These are phyloP conservation scores for Xanthostigma xanthostigma DNA, from an alignment of 2,888 invertebrate genomes.

Conservation along the genomic window DNA sequence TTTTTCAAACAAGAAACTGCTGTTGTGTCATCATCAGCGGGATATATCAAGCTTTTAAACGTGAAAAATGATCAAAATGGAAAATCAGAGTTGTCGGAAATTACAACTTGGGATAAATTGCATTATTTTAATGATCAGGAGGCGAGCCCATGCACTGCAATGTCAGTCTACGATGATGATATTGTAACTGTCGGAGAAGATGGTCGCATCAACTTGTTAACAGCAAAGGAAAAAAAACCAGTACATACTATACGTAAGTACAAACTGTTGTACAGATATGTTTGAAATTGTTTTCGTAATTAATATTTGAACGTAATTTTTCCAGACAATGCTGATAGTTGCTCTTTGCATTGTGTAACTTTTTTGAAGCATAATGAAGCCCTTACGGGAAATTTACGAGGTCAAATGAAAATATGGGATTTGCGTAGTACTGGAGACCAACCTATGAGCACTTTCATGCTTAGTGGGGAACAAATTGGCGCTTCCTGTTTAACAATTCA, in stretches of 20 bases:
- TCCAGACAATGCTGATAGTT: slow-evolving; percentile 62
- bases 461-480: slow-evolving; percentile 57
- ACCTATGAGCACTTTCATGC: slow-evolving; percentile 53
- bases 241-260: slow-evolving; percentile 34
- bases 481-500: slow-evolving; percentile 67
- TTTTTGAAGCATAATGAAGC: slow-evolving; percentile 61
- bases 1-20: slow-evolving; percentile 53
- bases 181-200: slow-evolving; percentile 76
- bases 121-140: slow-evolving; percentile 44
- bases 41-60: slow-evolving; percentile 50
- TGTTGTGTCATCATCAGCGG: slow-evolving; percentile 49
- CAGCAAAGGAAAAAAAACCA: slow-evolving; percentile 31
- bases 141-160: slow-evolving; percentile 56
- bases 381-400: slow-evolving; percentile 72
- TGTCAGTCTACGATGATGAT: slow-evolving; percentile 63
- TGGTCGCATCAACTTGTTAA: slow-evolving; percentile 47
- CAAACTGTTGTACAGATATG: neutral
- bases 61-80: slow-evolving; percentile 41
- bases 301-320: slow-evolving; percentile 9
- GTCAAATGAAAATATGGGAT: slow-evolving; percentile 85
- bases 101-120: slow-evolving; percentile 46
- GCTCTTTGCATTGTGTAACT: slow-evolving; percentile 59
- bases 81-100: slow-evolving; percentile 38
- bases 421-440: slow-evolving; percentile 45
- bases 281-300: neutral